Percentiles rank a stretch among this genome's conserved stretches.
Evolutionary conservation across 2,797 vertebrate species (phyloP).

Genomic region (Coendou prehensilis): DNA sequence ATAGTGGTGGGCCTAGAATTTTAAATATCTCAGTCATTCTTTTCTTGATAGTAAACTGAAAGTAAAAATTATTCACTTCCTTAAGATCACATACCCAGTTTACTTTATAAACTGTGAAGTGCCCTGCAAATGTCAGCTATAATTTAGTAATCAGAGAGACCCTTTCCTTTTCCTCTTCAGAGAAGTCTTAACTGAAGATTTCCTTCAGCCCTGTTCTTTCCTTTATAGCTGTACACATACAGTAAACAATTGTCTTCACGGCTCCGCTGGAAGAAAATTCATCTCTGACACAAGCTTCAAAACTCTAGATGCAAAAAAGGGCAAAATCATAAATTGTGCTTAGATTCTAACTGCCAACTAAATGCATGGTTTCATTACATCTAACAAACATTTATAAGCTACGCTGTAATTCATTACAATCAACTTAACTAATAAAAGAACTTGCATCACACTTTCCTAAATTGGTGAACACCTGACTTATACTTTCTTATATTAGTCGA

Average conservation of each 20-base stretch:
- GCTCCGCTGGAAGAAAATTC: neutral
- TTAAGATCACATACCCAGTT: neutral
- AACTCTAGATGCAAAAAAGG: constrained; percentile 10
- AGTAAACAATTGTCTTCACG: neutral
- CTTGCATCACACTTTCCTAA: constrained; percentile 5
- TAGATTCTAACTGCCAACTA: neutral
- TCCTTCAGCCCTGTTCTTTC: neutral
- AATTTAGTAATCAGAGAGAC: neutral
- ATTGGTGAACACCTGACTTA: neutral
- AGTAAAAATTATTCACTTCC: constrained; percentile 35
- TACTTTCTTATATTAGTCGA: constrained; percentile 42
- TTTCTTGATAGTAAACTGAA: neutral
- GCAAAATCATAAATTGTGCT: neutral
- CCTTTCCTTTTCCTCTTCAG: neutral
- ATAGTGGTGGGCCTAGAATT: neutral
- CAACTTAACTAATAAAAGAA: constrained; percentile 32
- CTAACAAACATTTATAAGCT: constrained; percentile 35
- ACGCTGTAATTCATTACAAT: constrained; percentile 15
- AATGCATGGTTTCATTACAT: constrained; percentile 3
- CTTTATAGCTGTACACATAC: neutral
- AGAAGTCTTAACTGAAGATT: constrained; percentile 9
- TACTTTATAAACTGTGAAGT: neutral
- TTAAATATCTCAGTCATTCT: constrained; percentile 11
- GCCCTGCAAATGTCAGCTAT: neutral
- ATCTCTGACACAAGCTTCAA: constrained; percentile 21